A percentile compares a stretch with the other conserved stretches of the same genome.
Evolutionary conservation across 2,888 invertebrate species (phyloP).

Genomic region (Crematogaster levior): DNA sequence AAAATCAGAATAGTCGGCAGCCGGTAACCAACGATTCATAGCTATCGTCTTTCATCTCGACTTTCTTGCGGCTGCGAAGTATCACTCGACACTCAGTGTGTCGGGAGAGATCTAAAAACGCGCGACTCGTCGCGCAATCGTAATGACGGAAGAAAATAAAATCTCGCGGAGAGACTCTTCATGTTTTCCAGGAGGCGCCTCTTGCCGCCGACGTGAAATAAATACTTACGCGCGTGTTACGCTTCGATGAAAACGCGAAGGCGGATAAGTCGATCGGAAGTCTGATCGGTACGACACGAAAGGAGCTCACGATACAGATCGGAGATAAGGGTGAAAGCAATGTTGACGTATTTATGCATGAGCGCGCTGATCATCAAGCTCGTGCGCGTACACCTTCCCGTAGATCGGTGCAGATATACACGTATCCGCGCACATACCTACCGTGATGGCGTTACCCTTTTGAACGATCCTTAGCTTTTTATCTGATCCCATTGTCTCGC

Average conservation of each 20-base stretch:
- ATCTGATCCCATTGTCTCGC: slow-evolving; percentile 76
- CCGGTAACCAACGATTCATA: slow-evolving; percentile 18
- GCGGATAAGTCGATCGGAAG: slow-evolving; percentile 65
- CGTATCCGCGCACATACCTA: slow-evolving; percentile 49
- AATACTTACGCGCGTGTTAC: slow-evolving; percentile 12
- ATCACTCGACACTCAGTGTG: neutral
- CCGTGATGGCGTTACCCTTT: slow-evolving; percentile 75
- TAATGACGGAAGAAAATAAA: neutral
- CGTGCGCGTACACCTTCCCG: slow-evolving; percentile 61
- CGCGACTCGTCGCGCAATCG: neutral
- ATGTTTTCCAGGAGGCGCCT: neutral
- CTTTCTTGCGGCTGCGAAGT: neutral
- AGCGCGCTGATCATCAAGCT: slow-evolving; percentile 69
- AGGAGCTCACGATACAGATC: slow-evolving; percentile 57
- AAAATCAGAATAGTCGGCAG: slow-evolving; percentile 56
- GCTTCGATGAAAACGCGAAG: slow-evolving; percentile 34
- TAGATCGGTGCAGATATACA: slow-evolving; percentile 74
- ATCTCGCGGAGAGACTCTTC: neutral
- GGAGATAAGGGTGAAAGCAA: slow-evolving; percentile 67
- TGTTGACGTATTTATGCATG: slow-evolving; percentile 77
- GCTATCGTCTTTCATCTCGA: slow-evolving; percentile 8
- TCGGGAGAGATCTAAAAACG: slow-evolving; percentile 16
- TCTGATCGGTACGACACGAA: slow-evolving; percentile 60
- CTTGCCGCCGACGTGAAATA: neutral
- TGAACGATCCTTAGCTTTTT: slow-evolving; percentile 75